Conservation (phyloP, 2,113 vertebrate species). For the Eclectus roratus region DNA sequence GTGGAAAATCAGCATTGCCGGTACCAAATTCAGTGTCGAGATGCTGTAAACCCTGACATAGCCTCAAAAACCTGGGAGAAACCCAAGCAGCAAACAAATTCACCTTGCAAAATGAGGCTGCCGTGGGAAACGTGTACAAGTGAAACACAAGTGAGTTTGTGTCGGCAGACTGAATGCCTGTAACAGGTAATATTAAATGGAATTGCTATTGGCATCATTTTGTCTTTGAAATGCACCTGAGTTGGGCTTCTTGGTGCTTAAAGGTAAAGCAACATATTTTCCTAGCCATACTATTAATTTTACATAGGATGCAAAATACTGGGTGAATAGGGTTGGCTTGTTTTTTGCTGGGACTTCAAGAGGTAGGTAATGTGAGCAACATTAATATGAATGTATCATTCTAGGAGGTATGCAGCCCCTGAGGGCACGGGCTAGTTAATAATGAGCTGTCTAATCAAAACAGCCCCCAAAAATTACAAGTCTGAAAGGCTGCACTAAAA, state of each 20-base stretch:
- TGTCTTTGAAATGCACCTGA: neutral
- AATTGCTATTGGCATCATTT: neutral
- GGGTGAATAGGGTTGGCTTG: neutral
- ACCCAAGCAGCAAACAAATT: neutral
- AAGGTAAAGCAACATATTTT: neutral
- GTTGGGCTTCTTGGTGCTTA: neutral
- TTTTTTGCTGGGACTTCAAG: neutral
- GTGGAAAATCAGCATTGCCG: neutral
- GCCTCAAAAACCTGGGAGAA: neutral
- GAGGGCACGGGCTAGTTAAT: neutral
- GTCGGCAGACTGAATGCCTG: neutral
- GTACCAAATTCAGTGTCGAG: neutral
- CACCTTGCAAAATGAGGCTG: neutral
- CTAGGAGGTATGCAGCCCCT: neutral
- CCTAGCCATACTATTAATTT: neutral
- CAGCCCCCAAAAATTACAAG: neutral
- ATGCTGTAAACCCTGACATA: neutral
- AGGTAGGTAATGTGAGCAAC: neutral
- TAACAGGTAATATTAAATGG: too few relatives aligned
- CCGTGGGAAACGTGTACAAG: accelerated
- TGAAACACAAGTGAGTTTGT: neutral
- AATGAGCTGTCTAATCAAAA: neutral
- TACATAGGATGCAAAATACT: neutral
- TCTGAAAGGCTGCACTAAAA: neutral
- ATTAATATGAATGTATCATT: neutral